These are phyloP conservation scores for Pangasianodon hypophthalmus DNA, from an alignment of 2,113 vertebrate species.

Conservation along the genomic window DNA sequence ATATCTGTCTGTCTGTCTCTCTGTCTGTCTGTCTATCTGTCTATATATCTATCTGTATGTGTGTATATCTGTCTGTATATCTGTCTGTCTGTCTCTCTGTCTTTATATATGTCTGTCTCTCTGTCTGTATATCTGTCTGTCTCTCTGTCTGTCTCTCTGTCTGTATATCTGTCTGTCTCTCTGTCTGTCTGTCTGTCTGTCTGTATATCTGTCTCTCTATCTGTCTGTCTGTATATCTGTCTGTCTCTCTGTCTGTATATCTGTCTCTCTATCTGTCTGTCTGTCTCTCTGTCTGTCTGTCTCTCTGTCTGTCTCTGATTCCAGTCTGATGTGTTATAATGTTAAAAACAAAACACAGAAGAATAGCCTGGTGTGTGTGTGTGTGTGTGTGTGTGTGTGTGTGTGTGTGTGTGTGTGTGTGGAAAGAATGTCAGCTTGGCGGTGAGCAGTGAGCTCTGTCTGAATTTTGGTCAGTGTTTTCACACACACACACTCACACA, in stretches of 20 bases:
- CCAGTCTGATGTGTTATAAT: not conserved
- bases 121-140: not conserved
- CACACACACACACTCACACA: not conserved
- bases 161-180: not conserved
- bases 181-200: not conserved
- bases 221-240: not conserved
- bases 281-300: not conserved
- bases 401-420: constrained; percentile 50
- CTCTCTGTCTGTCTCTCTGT: not conserved
- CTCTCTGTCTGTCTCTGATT: not conserved
- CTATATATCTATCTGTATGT: not conserved
- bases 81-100: not conserved
- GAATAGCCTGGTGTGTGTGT: not conserved
- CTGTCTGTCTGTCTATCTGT: not conserved
- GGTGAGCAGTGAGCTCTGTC: constrained; percentile 48
- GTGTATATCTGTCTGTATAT: not conserved
- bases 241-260: not conserved
- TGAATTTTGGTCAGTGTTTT: too few relatives aligned
- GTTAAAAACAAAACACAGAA: not conserved
- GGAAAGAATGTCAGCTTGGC: constrained; percentile 69
- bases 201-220: not conserved
- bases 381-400: constrained; percentile 24
- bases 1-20: not conserved
- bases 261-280: not conserved
- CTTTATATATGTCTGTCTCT: not conserved